Conservation (phyloP, 2,888 invertebrate species). For the Nymphalis c-album region DNA sequence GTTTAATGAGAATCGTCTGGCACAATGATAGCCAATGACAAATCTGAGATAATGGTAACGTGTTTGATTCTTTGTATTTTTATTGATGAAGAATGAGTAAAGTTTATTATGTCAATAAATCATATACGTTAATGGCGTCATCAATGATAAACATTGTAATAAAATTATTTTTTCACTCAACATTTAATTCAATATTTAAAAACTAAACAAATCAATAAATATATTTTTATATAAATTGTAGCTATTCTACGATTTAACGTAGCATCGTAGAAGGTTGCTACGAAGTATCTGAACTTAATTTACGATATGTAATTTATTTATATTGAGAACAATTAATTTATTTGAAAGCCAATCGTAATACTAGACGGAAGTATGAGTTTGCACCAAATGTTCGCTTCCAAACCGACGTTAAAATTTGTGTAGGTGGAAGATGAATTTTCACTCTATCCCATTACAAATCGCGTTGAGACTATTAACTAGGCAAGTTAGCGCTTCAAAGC, state of each 20-base stretch:
- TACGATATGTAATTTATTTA: too few relatives aligned
- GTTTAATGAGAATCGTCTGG: not conserved
- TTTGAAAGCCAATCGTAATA: too few relatives aligned
- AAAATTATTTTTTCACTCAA: not conserved
- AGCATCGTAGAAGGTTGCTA: constrained; percentile 8
- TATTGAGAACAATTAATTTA: not conserved
- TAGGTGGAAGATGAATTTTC: constrained; percentile 25
- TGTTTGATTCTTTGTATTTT: too few relatives aligned
- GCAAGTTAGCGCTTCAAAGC: constrained; percentile 23
- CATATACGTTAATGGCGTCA: too few relatives aligned
- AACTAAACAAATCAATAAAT: not conserved
- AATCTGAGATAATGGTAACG: too few relatives aligned
- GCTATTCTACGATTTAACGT: not conserved
- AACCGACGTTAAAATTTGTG: constrained; percentile 13
- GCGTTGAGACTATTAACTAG: constrained; percentile 28
- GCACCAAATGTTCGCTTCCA: constrained; percentile 13
- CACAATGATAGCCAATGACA: too few relatives aligned
- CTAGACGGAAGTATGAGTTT: too few relatives aligned
- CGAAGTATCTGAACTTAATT: not conserved
- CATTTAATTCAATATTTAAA: not conserved
- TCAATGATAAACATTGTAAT: too few relatives aligned
- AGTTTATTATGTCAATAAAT: too few relatives aligned
- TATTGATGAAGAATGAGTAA: too few relatives aligned
- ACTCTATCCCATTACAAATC: constrained; percentile 26
- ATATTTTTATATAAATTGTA: not conserved